Percentiles rank a stretch among this genome's conserved stretches.
Conservation (phyloP, 2,113 vertebrate genomes). For the Chamaetylas fuelleborni region DNA sequence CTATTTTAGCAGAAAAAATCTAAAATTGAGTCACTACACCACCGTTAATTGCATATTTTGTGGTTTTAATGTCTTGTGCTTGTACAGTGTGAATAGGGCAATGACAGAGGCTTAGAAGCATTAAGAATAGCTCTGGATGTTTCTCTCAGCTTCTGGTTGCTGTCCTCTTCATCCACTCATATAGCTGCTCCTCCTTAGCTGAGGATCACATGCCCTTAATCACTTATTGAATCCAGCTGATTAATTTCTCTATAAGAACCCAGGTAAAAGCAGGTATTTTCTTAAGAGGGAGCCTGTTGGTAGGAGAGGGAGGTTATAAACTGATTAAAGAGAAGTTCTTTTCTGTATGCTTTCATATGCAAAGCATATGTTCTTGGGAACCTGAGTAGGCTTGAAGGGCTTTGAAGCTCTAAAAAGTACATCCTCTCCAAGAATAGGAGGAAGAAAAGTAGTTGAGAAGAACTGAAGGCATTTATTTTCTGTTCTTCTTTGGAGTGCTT, state of each 20-base stretch:
- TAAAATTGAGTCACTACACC: no score
- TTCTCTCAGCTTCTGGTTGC: not conserved
- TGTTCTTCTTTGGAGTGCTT: not conserved
- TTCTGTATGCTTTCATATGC: not conserved
- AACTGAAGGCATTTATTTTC: not conserved
- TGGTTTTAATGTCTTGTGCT: not conserved
- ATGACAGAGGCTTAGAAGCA: fast-evolving
- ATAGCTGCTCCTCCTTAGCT: not conserved
- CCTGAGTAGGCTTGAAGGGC: not conserved
- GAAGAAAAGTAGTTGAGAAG: not conserved
- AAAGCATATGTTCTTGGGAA: not conserved
- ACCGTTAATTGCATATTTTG: not conserved
- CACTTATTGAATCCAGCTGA: not conserved
- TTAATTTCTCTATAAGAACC: not conserved
- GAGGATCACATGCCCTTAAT: not conserved
- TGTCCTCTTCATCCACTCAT: not conserved
- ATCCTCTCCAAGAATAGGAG: not conserved
- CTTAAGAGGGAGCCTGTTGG: fast-evolving
- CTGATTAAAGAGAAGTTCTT: not conserved
- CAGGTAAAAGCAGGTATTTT: not conserved
- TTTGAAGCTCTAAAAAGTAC: not conserved
- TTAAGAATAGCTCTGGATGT: not conserved
- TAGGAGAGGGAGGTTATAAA: not conserved
- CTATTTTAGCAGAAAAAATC: not conserved
- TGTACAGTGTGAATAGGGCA: not conserved